phyloP scores from a whole-genome alignment of 1,140 invertebrate species.

The Melitaea cinxia region DNA sequence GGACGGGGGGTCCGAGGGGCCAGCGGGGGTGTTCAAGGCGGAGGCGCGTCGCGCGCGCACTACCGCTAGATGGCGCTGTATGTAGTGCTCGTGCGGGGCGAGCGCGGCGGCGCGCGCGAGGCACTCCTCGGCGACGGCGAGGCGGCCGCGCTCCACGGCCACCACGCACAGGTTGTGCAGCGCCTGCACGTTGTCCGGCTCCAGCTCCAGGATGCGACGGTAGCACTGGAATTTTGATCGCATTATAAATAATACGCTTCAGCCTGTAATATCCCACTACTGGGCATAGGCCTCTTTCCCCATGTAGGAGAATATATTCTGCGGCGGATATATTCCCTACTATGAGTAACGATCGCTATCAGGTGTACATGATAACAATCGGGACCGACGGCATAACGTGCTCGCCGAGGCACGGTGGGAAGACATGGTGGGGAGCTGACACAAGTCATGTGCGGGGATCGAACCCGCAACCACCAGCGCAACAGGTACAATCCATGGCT shows the following conservation, averaged over 20 bases:
- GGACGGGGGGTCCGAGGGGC: constrained; percentile 22
- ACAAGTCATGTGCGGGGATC: too few species aligned
- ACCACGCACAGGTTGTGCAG: constrained; percentile 98
- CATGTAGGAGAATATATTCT: too few species aligned
- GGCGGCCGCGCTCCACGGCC: constrained; percentile 93
- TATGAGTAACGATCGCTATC: too few species aligned
- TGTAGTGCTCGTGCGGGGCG: constrained; percentile 95
- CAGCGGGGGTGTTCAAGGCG: constrained; percentile 34
- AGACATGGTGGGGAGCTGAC: not conserved
- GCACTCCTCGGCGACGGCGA: constrained; percentile 92
- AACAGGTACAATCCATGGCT: too few species aligned
- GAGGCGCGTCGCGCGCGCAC: constrained; percentile 87
- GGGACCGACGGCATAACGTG: too few species aligned
- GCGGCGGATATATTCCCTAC: too few species aligned
- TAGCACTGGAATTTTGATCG: constrained; percentile 88
- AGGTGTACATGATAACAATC: too few species aligned
- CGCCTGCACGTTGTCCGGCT: constrained; percentile 96
- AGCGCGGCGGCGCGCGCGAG: constrained; percentile 89
- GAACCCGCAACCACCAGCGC: too few species aligned
- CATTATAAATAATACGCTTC: too few species aligned
- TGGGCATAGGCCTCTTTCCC: too few species aligned
- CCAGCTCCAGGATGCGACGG: constrained; percentile 91
- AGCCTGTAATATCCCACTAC: too few species aligned
- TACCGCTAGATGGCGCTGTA: constrained; percentile 92
- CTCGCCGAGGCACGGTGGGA: too few species aligned